Base-by-base conservation (phyloP, 2,888 invertebrate genomes). In the Priocnemis perturbator region DNA sequence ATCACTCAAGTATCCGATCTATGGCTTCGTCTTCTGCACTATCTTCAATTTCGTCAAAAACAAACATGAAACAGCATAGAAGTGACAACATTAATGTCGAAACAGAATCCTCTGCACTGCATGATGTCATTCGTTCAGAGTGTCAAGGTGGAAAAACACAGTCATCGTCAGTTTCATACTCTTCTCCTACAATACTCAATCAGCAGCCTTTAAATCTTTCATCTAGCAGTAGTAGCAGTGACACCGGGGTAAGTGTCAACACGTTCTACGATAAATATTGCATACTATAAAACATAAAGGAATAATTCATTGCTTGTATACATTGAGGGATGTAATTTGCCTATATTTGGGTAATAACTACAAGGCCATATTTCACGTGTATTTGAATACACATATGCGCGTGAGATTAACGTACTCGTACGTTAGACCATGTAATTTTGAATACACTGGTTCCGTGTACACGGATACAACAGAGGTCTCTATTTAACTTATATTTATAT, bases 201-300 rank as follows among this genome's bases (percentile, higher is more conserved):
- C 79, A 86, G 84, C 76, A 88, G 86, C 79, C 77, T 21, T 55
- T 75, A 52, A 73, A 77, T 73, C 67, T 73, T 53, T 58, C 80
- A 5, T 79, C 76, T 65, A 90, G 90, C 71, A 90, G 89, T 67
- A 86, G 86, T 60, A 87, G 90, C 72, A 91, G 90, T 66, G 89
- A 89, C 53, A 86, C 85, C 74, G 89, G 88, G 52, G 88, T 89
- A 79, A 83, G 83, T 72, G 11, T 9, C n/a, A n/a, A n/a, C n/a
- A n/a, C n/a, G n/a, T 57, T 17, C 19, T n/a, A 55, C 23, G n/a
- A n/a, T n/a, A n/a, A 15, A 47, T 47, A 11, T 11, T 3, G 14
- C 7, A 11, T 37, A 37, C 7, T 37, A 26, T 26, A 26, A 26
- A 37, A 37, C 26, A 26, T 2, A 5, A 26, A 26, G 2, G 5